Evolutionary conservation across 1,140 invertebrate genomes (phyloP), one percentile per base, ranked within the genome.

Genomic region (Cyrtorhinus lividipennis): DNA sequence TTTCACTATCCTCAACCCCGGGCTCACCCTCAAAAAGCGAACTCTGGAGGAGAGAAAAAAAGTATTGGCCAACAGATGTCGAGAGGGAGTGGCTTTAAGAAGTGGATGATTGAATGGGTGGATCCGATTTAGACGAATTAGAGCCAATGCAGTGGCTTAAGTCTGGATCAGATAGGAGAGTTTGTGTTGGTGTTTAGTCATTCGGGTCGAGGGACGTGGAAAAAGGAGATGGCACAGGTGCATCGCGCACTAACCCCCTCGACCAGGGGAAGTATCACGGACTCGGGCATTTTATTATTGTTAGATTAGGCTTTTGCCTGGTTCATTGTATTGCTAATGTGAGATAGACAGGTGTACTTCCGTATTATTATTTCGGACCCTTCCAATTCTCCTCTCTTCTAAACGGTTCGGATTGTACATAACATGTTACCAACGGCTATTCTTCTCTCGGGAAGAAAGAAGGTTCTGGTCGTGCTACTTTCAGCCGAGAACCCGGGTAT

Each of bases 341-440:
- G 30, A 38, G 30, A 38, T 15, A 38, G 30, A 38, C 30, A 38
- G 30, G 30, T 38, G 30, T 15, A 38, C 30, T 38, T 38, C 30
- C 30, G 30, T 15, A 5, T 38, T 38, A 38, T 38, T 38, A 38
- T 38, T 38, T 8, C 5, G 30, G 15, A 38, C 30, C 30, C 30
- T n/a, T n/a, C n/a, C n/a, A n/a, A n/a, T n/a, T n/a, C n/a, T n/a
- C n/a, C n/a, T n/a, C n/a, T n/a, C n/a, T n/a, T n/a, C 30, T 38
- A 38, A 38, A 38, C 15, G 30, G 30, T 38, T 38, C 15, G 30
- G 30, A 38, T 38, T 38, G 30, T 38, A 38, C n/a, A n/a, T 24
- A 59, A 59, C 57, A 22, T 12, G 57, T 66, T 63, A 1, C 57
- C 12, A 24, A 24, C 59, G 18, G 30, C 30, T 15, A 38, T 38